These are phyloP conservation scores for Rhinichthys osculus DNA, from an alignment of 2,797 vertebrate species.

Conservation along the genomic window DNA sequence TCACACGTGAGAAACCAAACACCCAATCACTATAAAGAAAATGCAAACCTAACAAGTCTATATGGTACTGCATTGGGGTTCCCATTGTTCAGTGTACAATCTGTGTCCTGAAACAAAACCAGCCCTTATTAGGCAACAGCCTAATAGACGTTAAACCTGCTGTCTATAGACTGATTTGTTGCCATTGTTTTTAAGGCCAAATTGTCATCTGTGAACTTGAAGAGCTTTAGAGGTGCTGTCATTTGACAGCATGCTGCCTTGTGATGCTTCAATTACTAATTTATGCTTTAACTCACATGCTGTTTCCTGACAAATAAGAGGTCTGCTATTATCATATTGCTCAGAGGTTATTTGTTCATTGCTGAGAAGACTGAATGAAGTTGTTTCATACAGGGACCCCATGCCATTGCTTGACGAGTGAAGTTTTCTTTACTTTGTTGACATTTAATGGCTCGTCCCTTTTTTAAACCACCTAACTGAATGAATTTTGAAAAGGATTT, in stretches of 20 bases:
- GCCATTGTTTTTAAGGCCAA: background rate
- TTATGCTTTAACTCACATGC: conserved; percentile 4
- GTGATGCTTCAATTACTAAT: background rate
- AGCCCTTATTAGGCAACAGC: background rate
- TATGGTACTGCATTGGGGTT: background rate
- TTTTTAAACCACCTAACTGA: background rate
- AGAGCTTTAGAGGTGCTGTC: background rate
- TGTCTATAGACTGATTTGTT: background rate
- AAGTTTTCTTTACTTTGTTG: background rate
- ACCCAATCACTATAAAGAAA: background rate
- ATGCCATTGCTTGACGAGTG: background rate
- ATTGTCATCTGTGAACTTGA: background rate
- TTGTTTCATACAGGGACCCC: background rate
- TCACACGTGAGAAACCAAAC: background rate
- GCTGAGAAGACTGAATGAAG: background rate
- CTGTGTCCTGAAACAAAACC: background rate
- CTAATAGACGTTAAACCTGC: background rate
- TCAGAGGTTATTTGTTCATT: conserved; percentile 6
- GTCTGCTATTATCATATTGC: conserved; percentile 6
- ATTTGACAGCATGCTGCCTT: background rate
- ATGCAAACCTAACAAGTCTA: too few relatives aligned
- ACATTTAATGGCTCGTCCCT: background rate
- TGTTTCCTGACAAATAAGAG: background rate
- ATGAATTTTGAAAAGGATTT: background rate
- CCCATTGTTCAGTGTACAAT: too few relatives aligned